A percentile compares a stretch with the other conserved stretches of the same genome.
Evolutionary conservation across 2,888 invertebrate genomes (phyloP).

Genomic region (Parasteatoda lunata): DNA sequence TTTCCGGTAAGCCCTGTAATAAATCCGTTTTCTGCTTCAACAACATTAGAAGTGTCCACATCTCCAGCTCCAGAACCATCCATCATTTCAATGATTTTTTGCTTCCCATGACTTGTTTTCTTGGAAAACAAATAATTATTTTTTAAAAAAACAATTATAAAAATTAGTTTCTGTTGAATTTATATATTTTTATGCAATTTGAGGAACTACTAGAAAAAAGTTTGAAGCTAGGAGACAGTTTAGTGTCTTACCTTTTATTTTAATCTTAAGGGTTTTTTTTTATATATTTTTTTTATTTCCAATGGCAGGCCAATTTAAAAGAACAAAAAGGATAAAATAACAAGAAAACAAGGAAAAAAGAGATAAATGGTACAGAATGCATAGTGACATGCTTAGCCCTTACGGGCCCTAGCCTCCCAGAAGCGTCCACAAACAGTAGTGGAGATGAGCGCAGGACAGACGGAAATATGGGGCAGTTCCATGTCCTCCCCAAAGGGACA

Average conservation of each 20-base stretch:
- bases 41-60: constrained; percentile 89
- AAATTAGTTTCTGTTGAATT: neutral
- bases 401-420: too few relatives aligned
- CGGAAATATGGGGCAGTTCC: too few relatives aligned
- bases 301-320: too few relatives aligned
- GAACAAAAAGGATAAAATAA: too few relatives aligned
- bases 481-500: too few relatives aligned
- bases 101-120: constrained; percentile 81
- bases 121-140: constrained; percentile 67
- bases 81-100: constrained; percentile 94
- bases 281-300: too few relatives aligned
- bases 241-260: neutral
- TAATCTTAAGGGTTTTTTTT: neutral
- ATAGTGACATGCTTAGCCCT: too few relatives aligned
- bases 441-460: too few relatives aligned
- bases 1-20: constrained; percentile 89
- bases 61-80: constrained; percentile 98
- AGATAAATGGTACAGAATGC: too few relatives aligned
- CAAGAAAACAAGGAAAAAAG: too few relatives aligned
- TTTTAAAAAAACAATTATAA: constrained; percentile 66
- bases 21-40: constrained; percentile 82
- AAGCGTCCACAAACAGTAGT: too few relatives aligned
- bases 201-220: neutral
- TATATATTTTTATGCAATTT: too few relatives aligned
- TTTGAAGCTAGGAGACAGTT: neutral